Percentiles rank a stretch among this genome's conserved stretches.
Conservation (phyloP, 2,888 invertebrate genomes). For the Cynaeus angustus region DNA sequence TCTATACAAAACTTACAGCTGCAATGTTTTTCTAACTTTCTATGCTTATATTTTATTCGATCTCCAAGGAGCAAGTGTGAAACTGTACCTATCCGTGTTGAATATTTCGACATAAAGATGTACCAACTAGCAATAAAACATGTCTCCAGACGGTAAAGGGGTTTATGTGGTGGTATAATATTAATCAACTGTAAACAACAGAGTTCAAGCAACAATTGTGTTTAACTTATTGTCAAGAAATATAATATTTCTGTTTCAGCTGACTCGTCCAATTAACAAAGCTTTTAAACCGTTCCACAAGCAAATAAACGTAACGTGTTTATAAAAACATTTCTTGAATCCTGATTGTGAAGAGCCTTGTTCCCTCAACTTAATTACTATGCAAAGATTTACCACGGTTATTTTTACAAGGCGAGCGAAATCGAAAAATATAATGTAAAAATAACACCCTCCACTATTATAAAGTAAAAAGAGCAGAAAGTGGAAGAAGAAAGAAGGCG, state of each 20-base stretch:
- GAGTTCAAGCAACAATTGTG: constrained; percentile 18
- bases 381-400: constrained; percentile 28
- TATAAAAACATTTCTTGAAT: constrained; percentile 33
- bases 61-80: constrained; percentile 20
- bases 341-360: neutral
- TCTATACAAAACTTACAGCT: neutral
- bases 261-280: constrained; percentile 42
- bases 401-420: constrained; percentile 1
- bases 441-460: constrained; percentile 49
- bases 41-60: constrained; percentile 24
- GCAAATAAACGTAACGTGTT: constrained; percentile 69
- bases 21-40: constrained; percentile 25
- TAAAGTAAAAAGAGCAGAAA: constrained; percentile 54
- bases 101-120: constrained; percentile 35
- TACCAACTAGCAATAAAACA: constrained; percentile 35
- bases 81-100: constrained; percentile 21
- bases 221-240: neutral
- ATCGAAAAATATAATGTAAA: constrained; percentile 42
- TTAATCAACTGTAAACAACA: constrained; percentile 32
- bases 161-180: constrained; percentile 32
- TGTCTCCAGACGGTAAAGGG: constrained; percentile 29
- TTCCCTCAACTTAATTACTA: constrained; percentile 56
- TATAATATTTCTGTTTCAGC: constrained; percentile 19
- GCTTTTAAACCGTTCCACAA: constrained; percentile 58
- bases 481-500: constrained; percentile 59